These are phyloP conservation scores for Carcharodon carcharias DNA, from an alignment of 2,797 vertebrate genomes.

Conservation along the genomic window DNA sequence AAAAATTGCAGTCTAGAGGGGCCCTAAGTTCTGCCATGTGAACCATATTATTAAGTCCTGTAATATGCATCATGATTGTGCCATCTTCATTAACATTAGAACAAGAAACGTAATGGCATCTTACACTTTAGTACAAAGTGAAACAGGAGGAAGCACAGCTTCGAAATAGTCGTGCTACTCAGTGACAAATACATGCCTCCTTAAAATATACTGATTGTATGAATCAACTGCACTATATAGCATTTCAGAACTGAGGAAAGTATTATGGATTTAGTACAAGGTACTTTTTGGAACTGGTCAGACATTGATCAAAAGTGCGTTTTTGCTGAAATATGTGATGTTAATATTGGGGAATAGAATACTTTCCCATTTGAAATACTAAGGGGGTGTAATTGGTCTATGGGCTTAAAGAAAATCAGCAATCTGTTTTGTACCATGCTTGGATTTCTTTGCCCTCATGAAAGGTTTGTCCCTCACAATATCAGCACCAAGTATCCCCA, in stretches of 20 bases:
- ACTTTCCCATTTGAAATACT: neutral
- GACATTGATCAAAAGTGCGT: neutral
- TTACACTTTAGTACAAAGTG: neutral
- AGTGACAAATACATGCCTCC: neutral
- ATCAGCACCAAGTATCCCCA: neutral
- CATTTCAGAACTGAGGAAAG: neutral
- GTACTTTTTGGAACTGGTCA: neutral
- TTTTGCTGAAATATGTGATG: neutral
- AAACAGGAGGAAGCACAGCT: neutral
- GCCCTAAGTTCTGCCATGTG: neutral
- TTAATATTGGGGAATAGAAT: neutral
- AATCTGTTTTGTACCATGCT: no score
- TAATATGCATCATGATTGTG: neutral
- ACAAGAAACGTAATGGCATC: constrained; percentile 7
- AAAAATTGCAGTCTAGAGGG: constrained; percentile 1
- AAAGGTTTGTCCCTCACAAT: neutral
- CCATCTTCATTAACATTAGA: constrained; percentile 29
- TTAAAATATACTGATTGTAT: neutral
- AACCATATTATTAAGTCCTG: neutral
- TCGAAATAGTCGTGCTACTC: neutral
- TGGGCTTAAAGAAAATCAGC: neutral
- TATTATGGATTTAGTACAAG: neutral
- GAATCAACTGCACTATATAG: neutral
- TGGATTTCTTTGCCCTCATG: neutral
- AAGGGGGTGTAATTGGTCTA: neutral